phyloP scores from a whole-genome alignment of 2,888 invertebrate species.

The Hyppa rectilinea region DNA sequence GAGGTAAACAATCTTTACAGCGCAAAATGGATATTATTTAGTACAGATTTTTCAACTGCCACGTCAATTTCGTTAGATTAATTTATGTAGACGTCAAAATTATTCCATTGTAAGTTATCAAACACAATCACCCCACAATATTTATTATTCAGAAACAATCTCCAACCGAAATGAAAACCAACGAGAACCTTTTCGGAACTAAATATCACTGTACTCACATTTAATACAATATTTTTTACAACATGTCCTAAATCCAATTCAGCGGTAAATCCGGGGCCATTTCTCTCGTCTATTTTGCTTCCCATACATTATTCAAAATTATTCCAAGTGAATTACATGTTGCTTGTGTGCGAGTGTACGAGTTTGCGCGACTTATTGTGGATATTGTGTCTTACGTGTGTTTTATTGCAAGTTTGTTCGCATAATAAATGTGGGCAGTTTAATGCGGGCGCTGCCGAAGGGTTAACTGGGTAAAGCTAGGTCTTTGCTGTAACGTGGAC shows the following conservation, averaged over 20 bases:
- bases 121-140: neutral
- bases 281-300: conserved; percentile 70
- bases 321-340: conserved; percentile 75
- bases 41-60: neutral
- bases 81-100: neutral
- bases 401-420: conserved; percentile 63
- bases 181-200: conserved; percentile 37
- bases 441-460: conserved; percentile 52
- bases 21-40: neutral
- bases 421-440: conserved; percentile 57
- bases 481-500: conserved; percentile 31
- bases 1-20: neutral
- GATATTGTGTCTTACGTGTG: conserved; percentile 52
- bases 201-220: conserved; percentile 61
- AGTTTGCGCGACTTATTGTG: conserved; percentile 61
- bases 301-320: conserved; percentile 83
- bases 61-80: neutral
- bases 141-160: conserved; percentile 3
- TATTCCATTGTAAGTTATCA: neutral
- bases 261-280: conserved; percentile 71
- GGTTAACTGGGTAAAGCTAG: conserved; percentile 52
- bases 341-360: conserved; percentile 68
- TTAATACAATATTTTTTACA: conserved; percentile 70
- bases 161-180: conserved; percentile 3
- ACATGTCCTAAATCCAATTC: conserved; percentile 77